Percentiles rank a stretch among this genome's conserved stretches.
Evolutionary conservation across 2,113 vertebrate genomes (phyloP).

Genomic region (Murina feae): DNA sequence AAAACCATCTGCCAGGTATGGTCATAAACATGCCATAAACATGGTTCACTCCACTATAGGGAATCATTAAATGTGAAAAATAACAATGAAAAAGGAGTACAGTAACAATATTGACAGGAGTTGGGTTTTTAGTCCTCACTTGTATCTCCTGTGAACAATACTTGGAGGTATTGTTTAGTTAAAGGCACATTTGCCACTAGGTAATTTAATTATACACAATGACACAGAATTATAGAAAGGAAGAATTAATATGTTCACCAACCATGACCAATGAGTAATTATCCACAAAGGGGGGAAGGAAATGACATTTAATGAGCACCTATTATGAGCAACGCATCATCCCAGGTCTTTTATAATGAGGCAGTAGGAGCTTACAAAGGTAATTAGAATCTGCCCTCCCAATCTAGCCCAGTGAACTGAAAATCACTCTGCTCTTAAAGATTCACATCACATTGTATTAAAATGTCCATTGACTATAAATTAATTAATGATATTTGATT

Average conservation of each 20-base stretch:
- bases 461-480: not conserved
- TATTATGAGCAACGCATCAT: not conserved
- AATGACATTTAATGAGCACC: conserved; percentile 28
- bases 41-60: too few species aligned
- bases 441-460: not conserved
- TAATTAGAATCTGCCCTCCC: not conserved
- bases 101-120: not conserved
- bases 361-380: not conserved
- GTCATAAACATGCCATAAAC: not conserved
- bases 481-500: not conserved
- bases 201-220: not conserved
- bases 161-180: not conserved
- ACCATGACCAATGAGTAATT: not conserved
- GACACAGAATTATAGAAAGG: not conserved
- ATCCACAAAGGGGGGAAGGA: not conserved
- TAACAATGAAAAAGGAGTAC: not conserved
- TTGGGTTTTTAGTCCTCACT: not conserved
- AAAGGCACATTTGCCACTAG: not conserved
- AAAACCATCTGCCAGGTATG: not conserved
- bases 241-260: not conserved
- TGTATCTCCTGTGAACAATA: not conserved
- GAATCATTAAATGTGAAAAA: not conserved
- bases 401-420: not conserved
- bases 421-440: not conserved
- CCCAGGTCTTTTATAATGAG: conserved; percentile 37